Evolutionary conservation across 64 coral and sea anemone genomes (phyloP).

Genomic region (Orbicella faveolata): DNA sequence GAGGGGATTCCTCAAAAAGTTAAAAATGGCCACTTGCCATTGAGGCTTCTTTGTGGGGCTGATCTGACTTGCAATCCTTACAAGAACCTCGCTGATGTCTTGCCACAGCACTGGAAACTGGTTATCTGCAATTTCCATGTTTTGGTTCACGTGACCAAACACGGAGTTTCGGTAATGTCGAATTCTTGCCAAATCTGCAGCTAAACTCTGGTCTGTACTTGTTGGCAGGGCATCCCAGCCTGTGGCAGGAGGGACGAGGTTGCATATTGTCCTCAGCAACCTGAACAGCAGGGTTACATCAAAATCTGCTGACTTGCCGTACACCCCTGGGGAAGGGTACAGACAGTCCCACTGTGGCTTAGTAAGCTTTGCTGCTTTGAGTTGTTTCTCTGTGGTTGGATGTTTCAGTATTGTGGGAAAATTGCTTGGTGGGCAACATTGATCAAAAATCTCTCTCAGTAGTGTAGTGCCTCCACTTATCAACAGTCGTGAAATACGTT

Average conservation of each 20-base stretch:
- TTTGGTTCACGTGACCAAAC: background rate
- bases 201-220: background rate
- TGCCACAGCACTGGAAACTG: background rate
- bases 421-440: no score
- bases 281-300: background rate
- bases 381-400: background rate
- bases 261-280: background rate
- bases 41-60: background rate
- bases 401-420: no score
- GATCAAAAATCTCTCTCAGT: no score
- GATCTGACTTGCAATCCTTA: conserved; percentile 1
- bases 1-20: background rate
- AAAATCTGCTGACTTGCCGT: conserved; percentile 29
- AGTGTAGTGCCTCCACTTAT: no score
- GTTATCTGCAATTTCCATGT: background rate
- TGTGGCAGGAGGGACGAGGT: background rate
- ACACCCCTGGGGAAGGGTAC: conserved; percentile 34
- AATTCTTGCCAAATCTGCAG: background rate
- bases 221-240: background rate
- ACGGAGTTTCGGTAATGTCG: background rate
- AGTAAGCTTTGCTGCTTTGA: background rate
- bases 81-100: conserved; percentile 23
- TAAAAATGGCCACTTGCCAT: background rate
- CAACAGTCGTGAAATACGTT: no score
- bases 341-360: conserved; percentile 20